phyloP scores from a whole-genome alignment of 2,888 invertebrate species.

The Cheilosia grossa region DNA sequence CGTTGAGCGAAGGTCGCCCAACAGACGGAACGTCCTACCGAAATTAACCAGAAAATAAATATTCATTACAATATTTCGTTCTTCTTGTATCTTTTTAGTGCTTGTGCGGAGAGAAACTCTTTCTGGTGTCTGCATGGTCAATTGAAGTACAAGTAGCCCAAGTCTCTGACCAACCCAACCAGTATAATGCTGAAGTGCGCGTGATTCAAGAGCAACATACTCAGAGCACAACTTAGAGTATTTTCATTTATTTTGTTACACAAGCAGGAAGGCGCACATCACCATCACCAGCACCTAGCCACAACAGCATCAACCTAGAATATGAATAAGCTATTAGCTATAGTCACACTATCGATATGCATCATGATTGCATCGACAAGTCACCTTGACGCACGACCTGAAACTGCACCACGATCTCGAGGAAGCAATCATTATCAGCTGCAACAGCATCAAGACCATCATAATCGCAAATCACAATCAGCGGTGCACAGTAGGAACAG shows the following conservation, averaged over 20 bases:
- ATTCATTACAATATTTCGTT: constrained; percentile 43
- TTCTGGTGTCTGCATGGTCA: constrained; percentile 34
- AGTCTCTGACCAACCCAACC: constrained; percentile 33
- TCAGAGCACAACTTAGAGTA: constrained; percentile 47
- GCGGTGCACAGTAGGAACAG: constrained; percentile 55
- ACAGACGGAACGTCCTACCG: constrained; percentile 43
- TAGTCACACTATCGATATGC: constrained; percentile 72
- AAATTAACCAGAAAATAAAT: constrained; percentile 65
- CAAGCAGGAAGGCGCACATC: constrained; percentile 25
- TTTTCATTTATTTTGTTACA: constrained; percentile 13
- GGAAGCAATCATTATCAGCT: constrained; percentile 43
- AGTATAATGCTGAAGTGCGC: constrained; percentile 53
- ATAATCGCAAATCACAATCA: constrained; percentile 72
- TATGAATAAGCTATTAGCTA: constrained; percentile 73
- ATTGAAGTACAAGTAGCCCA: constrained; percentile 64
- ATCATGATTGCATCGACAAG: constrained; percentile 71
- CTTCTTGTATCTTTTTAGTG: constrained; percentile 34
- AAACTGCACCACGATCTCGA: constrained; percentile 56
- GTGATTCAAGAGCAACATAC: constrained; percentile 43
- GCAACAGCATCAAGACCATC: constrained; percentile 49
- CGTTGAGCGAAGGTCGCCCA: constrained; percentile 57
- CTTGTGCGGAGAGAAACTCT: constrained; percentile 1
- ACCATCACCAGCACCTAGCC: constrained; percentile 1
- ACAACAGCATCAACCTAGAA: constrained; percentile 40
- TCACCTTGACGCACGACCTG: constrained; percentile 72